Evolutionary conservation across 2,113 vertebrate genomes (phyloP).

Genomic region (Lanius ludovicianus): DNA sequence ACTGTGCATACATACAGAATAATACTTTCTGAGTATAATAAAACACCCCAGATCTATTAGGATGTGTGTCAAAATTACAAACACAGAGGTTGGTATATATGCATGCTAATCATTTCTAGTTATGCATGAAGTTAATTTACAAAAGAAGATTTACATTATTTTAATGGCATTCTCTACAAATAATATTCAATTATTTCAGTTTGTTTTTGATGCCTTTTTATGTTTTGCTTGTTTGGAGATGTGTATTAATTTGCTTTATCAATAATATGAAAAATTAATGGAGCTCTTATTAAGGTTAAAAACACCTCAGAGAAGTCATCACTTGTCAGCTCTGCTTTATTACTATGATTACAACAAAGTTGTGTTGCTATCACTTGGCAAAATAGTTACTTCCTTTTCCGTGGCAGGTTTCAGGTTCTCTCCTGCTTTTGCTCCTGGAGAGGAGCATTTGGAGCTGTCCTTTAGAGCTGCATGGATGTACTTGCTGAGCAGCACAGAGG

Average conservation of each 20-base stretch:
- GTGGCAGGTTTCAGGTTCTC: background rate
- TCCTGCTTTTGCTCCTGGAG: background rate
- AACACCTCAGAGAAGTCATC: conserved; percentile 50
- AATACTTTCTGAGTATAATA: background rate
- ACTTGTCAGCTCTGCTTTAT: conserved; percentile 36
- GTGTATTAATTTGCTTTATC: conserved; percentile 64
- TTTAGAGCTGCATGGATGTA: background rate
- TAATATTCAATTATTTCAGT: conserved; percentile 58
- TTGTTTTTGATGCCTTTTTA: conserved; percentile 53
- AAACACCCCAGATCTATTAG: conserved; percentile 26
- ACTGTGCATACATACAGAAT: background rate
- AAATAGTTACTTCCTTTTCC: conserved; percentile 13
- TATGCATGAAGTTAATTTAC: conserved; percentile 66
- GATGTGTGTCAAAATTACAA: conserved; percentile 37
- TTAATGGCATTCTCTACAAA: conserved; percentile 59
- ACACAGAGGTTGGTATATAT: conserved; percentile 11
- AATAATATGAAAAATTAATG: conserved; percentile 64
- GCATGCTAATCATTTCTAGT: conserved; percentile 55
- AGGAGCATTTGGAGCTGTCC: background rate
- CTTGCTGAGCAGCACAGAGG: background rate
- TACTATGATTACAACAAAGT: conserved; percentile 4
- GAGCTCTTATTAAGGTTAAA: conserved; percentile 64
- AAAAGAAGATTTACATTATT: conserved; percentile 56
- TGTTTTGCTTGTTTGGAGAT: conserved; percentile 43
- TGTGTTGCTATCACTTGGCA: background rate